Base-by-base conservation (phyloP, 2,113 vertebrate genomes). In the Sylvietta virens region DNA sequence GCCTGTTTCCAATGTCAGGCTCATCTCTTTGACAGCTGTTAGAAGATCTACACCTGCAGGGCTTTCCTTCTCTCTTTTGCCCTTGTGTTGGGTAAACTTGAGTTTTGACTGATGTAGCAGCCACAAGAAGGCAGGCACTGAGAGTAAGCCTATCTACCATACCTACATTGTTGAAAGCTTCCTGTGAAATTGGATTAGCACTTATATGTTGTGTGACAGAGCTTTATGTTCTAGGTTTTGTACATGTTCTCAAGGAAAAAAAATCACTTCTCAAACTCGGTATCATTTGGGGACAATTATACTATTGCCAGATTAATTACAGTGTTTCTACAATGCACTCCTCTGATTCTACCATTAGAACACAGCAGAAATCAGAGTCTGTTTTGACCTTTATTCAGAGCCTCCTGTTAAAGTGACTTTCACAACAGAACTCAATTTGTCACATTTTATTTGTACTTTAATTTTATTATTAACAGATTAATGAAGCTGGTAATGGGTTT, bases 391-490 rank as follows among this genome's bases (percentile, higher is more conserved):
- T 95, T 94, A 94, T 91, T 97, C 91, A 67, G 73, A 94, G 72
- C 70, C 88, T 81, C 81, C 76, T 81, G 79, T 81, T 96, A 90
- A 89, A 93, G 70, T 79, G 81, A 90, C 91, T 94, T 92, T 96
- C 86, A 86, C 90, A 96, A 95, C 94, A 89, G 93, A 95, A 94
- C 57, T 62, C 67, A 60, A 96, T 95, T 96, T 94, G 91, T 95
- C 91, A 97, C 92, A 71, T 93, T 82, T 65, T 96, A 92, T 96
- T 98, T 97, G 92, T 94, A 94, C 88, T 92, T 97, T 97, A 97
- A 97, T 97, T 97, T 96, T 94, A 96, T 96, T 96, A 91, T 93
- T 84, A 97, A 94, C 88, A 95, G 86, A 97, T 94, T 96, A 97
- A 97, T 96, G 92, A 96, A 87, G 86, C 87, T 95, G 64, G 93